Base-by-base conservation (phyloP, 1,140 invertebrate genomes). In the Halotydeus destructor region DNA sequence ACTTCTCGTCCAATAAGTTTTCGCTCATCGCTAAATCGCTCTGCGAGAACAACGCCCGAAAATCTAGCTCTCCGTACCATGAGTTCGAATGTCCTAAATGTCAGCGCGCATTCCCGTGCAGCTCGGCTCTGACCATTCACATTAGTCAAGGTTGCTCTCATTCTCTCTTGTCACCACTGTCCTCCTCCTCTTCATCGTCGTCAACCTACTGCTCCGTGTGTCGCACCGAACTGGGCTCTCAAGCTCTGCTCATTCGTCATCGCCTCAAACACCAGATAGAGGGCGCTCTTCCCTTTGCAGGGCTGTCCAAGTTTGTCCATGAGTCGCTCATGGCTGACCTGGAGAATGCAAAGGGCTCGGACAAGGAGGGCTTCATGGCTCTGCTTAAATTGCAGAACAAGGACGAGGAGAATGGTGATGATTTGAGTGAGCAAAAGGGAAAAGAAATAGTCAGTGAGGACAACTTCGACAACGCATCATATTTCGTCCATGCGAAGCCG, bases 1-100 rank as follows among this genome's bases (percentile, higher is more conserved):
- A 82, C 52, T 83, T 81, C 51, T 74, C 77, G 0, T 71, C 68
- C 22, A 65, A 69, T 33, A 82, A 82, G 54, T 81, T 79, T 52
- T 68, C 78, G 0, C 61, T 76, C 26, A 79, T 82, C 34, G 74
- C 77, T 0, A 68, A 73, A 43, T 66, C 68, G 8, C 65, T 71
- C 30, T 79, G 75, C 58, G 78, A 81, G 51, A 61, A 71, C 32
- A 72, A 69, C 40, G 44, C 71, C 1, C 72, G 76, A 43, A 63
- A 69, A 44, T 65, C 72, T 0, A 67, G 69, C 5, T 68, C 66
- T 3, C 66, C 68, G 26, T 61, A 62, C 14, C 66, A 74, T 32
- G 66, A 68, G 9, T 79, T 74, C 56, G 66, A 73, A 45, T 84
- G 81, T 54, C 63, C 67, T 27, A 64, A 70, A 43, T 85, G 80